These are phyloP conservation scores for Drosophila funebris DNA, from an alignment of 1,140 invertebrate species.

Conservation along the genomic window DNA sequence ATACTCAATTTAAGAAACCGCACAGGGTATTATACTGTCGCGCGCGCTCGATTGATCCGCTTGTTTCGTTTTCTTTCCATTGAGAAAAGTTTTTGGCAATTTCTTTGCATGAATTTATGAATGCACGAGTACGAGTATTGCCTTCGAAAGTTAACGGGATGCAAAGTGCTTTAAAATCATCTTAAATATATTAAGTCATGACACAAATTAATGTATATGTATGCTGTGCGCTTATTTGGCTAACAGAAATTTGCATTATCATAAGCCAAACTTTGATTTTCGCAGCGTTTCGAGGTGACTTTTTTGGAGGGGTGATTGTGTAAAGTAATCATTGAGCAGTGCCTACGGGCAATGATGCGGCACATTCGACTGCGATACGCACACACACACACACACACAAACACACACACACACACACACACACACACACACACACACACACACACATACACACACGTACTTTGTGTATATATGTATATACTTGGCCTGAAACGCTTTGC, in stretches of 20 bases:
- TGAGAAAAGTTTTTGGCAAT: not conserved
- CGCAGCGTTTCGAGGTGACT: not conserved
- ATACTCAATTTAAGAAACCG: too few relatives aligned
- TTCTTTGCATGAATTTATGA: not conserved
- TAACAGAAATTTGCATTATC: conserved; percentile 49
- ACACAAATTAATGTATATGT: conserved; percentile 15
- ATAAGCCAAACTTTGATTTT: conserved; percentile 43
- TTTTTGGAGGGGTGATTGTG: not conserved
- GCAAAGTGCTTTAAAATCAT: not conserved
- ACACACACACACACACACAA: not conserved
- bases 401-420: too few relatives aligned
- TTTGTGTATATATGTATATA: not conserved
- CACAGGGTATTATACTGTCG: too few relatives aligned
- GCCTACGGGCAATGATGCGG: conserved; percentile 32
- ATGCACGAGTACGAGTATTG: not conserved
- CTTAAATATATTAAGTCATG: conserved; percentile 1
- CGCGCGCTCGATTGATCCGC: too few relatives aligned
- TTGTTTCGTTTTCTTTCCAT: not conserved
- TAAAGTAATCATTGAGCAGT: conserved; percentile 38
- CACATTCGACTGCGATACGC: conserved; percentile 8
- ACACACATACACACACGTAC: not conserved
- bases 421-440: not conserved
- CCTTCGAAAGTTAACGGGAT: not conserved
- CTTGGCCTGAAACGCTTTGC: conserved; percentile 4
- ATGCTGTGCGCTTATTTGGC: conserved; percentile 2